Evolutionary conservation across 2,113 vertebrate species (phyloP).

Genomic region (Callaeas wilsoni): DNA sequence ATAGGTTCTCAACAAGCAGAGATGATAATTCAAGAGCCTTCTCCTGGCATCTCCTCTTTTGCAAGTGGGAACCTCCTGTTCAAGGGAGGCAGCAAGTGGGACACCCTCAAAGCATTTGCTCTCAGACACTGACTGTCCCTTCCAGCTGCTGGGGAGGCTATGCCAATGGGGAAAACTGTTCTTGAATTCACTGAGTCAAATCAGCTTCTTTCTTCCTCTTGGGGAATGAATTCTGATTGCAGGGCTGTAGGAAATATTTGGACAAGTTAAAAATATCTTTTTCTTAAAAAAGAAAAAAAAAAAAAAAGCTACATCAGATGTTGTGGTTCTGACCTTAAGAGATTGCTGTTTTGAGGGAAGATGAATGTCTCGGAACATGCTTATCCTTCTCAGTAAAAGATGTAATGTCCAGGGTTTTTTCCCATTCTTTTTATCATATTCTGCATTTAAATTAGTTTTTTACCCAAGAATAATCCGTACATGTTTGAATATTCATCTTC

Average conservation of each 20-base stretch:
- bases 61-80: not conserved
- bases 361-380: not conserved
- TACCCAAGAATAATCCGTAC: not conserved
- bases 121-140: not conserved
- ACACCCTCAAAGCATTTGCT: not conserved
- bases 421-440: not conserved
- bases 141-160: not conserved
- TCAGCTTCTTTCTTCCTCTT: not conserved
- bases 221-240: not conserved
- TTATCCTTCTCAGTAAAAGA: not conserved
- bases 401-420: not conserved
- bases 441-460: not conserved
- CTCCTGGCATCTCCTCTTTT: not conserved
- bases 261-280: not conserved
- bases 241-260: not conserved
- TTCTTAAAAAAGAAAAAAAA: too few relatives aligned
- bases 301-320: rapidly evolving
- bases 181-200: not conserved
- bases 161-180: not conserved
- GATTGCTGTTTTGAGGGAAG: not conserved
- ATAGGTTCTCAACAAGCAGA: not conserved
- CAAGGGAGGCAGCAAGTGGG: not conserved
- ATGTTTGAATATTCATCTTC: not conserved
- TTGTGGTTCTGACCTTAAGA: not conserved
- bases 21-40: not conserved